These are phyloP conservation scores for Eumaeus atala DNA, from an alignment of 1,140 invertebrate species.

Conservation along the genomic window DNA sequence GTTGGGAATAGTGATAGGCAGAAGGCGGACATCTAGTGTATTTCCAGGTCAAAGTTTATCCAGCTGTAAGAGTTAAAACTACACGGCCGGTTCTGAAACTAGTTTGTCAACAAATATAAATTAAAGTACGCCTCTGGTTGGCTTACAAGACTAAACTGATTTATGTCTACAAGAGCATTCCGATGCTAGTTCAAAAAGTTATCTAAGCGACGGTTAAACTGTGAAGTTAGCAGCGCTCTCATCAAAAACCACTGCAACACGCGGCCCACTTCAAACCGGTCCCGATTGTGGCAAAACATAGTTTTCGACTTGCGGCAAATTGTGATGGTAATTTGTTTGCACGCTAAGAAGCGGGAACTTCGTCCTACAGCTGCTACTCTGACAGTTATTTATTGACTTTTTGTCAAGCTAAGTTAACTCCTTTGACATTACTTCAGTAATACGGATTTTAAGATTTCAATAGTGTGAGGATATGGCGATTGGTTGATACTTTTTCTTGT, in stretches of 20 bases:
- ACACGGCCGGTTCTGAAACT: too few species aligned
- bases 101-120: too few species aligned
- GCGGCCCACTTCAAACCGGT: slow-evolving; percentile 10
- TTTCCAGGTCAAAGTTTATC: too few species aligned
- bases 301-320: slow-evolving; percentile 27
- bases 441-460: too few species aligned
- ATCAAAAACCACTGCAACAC: slow-evolving; percentile 26
- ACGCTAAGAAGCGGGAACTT: slow-evolving; percentile 22
- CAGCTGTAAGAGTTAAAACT: too few species aligned
- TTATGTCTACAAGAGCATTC: slow-evolving; percentile 17
- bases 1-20: too few species aligned
- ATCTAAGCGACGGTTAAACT: slow-evolving; percentile 17
- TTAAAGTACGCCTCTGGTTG: too few species aligned
- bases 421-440: slow-evolving; percentile 16
- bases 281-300: slow-evolving; percentile 7
- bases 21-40: too few species aligned
- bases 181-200: slow-evolving; percentile 12
- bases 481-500: too few species aligned
- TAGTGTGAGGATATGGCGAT: too few species aligned
- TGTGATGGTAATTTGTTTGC: slow-evolving; percentile 25
- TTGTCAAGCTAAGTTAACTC: slow-evolving; percentile 14
- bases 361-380: slow-evolving; percentile 17
- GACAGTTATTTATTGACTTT: slow-evolving; percentile 28
- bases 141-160: slow-evolving; percentile 1
- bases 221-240: slow-evolving; percentile 19